phyloP scores from a whole-genome alignment of 1,140 invertebrate species.

The Drosophila pachea region DNA sequence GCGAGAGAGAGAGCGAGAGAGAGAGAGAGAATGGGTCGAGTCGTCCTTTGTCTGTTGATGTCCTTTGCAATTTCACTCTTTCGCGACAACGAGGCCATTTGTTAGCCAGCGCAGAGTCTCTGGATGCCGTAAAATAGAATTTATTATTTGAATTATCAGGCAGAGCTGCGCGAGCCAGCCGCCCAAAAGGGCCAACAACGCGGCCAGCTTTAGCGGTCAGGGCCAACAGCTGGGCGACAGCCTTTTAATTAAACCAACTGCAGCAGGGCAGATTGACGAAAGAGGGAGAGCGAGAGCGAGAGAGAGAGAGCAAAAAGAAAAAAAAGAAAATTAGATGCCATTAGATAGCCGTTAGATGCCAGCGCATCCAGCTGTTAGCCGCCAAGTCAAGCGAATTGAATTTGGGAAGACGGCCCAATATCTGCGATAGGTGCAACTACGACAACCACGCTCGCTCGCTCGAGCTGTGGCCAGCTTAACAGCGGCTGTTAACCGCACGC shows the following conservation, averaged over 20 bases:
- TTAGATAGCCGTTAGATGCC: too few species aligned
- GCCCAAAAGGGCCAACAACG: slow-evolving; percentile 27
- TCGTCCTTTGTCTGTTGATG: background rate
- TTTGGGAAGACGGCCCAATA: too few species aligned
- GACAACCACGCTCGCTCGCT: too few species aligned
- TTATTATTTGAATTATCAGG: slow-evolving; percentile 66
- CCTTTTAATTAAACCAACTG: slow-evolving; percentile 59
- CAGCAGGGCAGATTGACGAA: slow-evolving; percentile 4
- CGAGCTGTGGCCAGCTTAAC: background rate
- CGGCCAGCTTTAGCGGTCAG: slow-evolving; percentile 37
- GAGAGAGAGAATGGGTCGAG: background rate
- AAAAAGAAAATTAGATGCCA: background rate
- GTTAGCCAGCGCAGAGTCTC: slow-evolving; percentile 38
- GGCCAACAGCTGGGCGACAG: slow-evolving; percentile 31
- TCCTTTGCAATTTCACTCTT: slow-evolving; percentile 34
- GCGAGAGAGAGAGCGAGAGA: background rate
- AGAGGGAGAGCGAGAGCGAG: background rate
- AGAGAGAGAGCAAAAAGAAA: background rate
- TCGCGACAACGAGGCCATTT: slow-evolving; percentile 44
- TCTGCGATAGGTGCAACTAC: too few species aligned
- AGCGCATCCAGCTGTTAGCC: too few species aligned
- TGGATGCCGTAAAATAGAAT: slow-evolving; percentile 61
- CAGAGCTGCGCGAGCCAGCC: slow-evolving; percentile 19
- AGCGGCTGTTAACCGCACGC: slow-evolving; percentile 1
- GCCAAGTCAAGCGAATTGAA: too few species aligned